Conservation (phyloP, 2,113 vertebrate species). For the Gallinago jamesoni region DNA sequence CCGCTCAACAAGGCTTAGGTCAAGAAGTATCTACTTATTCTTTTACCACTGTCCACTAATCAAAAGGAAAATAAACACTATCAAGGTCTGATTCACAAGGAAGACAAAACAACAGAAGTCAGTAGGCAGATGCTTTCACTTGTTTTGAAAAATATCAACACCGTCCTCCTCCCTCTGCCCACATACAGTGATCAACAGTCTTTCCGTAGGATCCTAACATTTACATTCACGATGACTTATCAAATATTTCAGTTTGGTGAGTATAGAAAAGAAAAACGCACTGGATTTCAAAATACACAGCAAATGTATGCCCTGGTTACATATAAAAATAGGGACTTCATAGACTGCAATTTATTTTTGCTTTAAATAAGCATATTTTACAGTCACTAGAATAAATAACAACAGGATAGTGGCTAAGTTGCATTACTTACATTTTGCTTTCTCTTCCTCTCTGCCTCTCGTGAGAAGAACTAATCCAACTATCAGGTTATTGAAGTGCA, state of each 20-base stretch:
- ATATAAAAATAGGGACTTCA: background rate
- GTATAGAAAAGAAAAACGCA: background rate
- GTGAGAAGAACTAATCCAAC: constrained; percentile 96
- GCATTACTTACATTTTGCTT: constrained; percentile 90
- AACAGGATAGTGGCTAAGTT: background rate
- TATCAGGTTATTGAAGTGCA: constrained; percentile 98
- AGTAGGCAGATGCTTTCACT: constrained; percentile 19
- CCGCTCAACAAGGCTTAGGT: background rate
- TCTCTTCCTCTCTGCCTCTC: constrained; percentile 94
- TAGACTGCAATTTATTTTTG: background rate
- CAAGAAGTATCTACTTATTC: background rate
- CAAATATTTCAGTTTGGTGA: background rate
- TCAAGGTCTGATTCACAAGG: background rate
- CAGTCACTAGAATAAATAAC: background rate
- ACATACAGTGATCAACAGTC: background rate
- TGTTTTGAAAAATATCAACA: constrained; percentile 3
- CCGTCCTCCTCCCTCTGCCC: background rate
- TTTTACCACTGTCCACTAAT: background rate
- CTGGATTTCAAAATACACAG: background rate
- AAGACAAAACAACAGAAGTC: constrained; percentile 40
- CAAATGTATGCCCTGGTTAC: background rate
- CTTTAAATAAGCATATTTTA: background rate
- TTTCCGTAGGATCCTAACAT: background rate
- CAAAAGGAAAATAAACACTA: background rate
- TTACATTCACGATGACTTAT: background rate